Conservation (phyloP, 2,797 vertebrate genomes). For the Spea hammondii region DNA sequence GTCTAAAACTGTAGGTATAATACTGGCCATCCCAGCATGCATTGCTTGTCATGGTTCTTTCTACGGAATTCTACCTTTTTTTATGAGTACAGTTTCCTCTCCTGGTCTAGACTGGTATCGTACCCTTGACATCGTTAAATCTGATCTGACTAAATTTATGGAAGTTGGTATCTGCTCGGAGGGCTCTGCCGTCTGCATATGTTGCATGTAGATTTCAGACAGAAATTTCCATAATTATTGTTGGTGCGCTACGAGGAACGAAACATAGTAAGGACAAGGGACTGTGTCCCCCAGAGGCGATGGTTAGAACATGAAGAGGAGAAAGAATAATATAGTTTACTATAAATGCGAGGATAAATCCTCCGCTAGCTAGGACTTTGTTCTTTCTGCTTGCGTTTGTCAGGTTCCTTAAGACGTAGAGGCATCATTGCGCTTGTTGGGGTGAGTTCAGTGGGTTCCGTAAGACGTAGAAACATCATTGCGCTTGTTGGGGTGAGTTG, state of each 20-base stretch:
- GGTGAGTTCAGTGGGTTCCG: too few relatives aligned
- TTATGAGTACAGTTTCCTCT: conserved; percentile 3
- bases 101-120: conserved; percentile 20
- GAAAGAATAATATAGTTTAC: conserved; percentile 25
- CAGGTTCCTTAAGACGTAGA: too few relatives aligned
- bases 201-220: conserved; percentile 51
- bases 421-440: too few relatives aligned
- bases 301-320: background rate
- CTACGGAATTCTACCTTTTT: background rate
- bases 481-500: too few relatives aligned
- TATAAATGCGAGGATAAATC: conserved; percentile 11
- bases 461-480: too few relatives aligned
- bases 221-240: conserved; percentile 52
- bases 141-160: conserved; percentile 52
- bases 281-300: conserved; percentile 38
- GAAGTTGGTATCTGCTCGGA: conserved; percentile 48
- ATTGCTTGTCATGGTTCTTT: background rate
- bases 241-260: conserved; percentile 41
- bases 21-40: background rate
- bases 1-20: too few relatives aligned
- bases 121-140: conserved; percentile 46
- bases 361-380: background rate
- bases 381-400: too few relatives aligned
- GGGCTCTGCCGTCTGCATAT: conserved; percentile 51
- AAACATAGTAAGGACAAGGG: conserved; percentile 28